phyloP scores from a whole-genome alignment of 2,797 vertebrate species.

The Hirundo rustica region DNA sequence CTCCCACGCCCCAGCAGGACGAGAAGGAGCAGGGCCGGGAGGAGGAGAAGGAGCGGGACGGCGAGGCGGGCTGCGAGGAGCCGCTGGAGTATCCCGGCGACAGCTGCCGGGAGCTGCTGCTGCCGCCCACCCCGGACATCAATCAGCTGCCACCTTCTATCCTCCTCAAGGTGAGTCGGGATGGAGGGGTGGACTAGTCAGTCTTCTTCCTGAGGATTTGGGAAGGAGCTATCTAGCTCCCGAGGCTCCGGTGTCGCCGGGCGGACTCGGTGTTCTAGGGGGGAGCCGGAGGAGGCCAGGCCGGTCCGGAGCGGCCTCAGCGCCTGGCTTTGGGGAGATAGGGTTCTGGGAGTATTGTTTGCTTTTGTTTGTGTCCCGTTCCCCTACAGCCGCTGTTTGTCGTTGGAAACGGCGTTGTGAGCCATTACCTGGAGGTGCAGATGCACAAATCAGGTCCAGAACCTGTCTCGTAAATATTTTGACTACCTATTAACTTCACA shows the following conservation, averaged over 20 bases:
- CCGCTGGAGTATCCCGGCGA: slow-evolving; percentile 74
- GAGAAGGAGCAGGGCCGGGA: slow-evolving; percentile 27
- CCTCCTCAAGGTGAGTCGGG: slow-evolving; percentile 89
- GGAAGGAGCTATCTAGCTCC: background rate
- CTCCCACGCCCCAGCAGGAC: slow-evolving; percentile 59
- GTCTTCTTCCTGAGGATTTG: background rate
- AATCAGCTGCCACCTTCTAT: slow-evolving; percentile 96
- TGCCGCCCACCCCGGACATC: slow-evolving; percentile 82
- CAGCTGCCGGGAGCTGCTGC: slow-evolving; percentile 75
- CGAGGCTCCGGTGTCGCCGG: rapidly evolving
- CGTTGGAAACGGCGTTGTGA: rapidly evolving
- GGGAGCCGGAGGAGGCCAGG: background rate
- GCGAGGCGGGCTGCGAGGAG: slow-evolving; percentile 76
- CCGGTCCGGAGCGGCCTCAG: background rate
- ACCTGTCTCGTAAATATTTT: background rate
- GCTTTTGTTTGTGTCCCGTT: background rate
- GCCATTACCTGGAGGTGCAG: background rate
- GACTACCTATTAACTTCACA: background rate
- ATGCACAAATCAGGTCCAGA: no score
- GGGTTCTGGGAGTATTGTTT: no score
- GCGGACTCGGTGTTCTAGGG: no score
- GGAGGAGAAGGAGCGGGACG: slow-evolving; percentile 61
- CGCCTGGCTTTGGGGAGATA: background rate
- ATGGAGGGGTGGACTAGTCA: background rate
- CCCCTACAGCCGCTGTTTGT: background rate